phyloP scores from a whole-genome alignment of 2,888 invertebrate genomes.

The Megaustenia siamemsis region DNA sequence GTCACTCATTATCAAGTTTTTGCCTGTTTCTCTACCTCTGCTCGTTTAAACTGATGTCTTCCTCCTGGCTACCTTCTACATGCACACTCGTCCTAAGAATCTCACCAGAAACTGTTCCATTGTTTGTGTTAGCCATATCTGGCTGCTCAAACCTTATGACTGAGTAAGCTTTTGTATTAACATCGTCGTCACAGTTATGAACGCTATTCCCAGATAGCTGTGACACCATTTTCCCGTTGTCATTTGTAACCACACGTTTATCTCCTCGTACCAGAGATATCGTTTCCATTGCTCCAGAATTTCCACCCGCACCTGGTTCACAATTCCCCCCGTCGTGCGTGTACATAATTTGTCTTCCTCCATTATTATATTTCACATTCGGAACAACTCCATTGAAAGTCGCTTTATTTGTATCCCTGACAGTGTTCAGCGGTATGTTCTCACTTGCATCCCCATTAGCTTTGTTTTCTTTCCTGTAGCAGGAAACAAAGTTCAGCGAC shows the following conservation, averaged over 20 bases:
- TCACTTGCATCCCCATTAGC: slow-evolving; percentile 2
- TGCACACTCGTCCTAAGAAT: too few relatives aligned
- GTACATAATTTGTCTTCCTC: not conserved
- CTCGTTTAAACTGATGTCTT: too few relatives aligned
- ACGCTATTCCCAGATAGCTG: too few relatives aligned
- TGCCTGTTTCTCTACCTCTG: too few relatives aligned
- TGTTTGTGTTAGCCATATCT: not conserved
- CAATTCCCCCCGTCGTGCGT: not conserved
- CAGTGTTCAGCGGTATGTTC: not conserved
- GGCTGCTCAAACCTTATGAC: not conserved
- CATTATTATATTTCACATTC: not conserved
- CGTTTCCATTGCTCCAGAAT: not conserved
- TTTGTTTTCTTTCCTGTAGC: slow-evolving; percentile 11
- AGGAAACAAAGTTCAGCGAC: not conserved
- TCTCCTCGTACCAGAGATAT: not conserved
- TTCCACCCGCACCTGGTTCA: not conserved
- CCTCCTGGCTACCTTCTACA: too few relatives aligned
- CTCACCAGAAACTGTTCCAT: not conserved
- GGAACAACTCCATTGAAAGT: not conserved
- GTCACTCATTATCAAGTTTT: too few relatives aligned
- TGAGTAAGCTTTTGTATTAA: not conserved
- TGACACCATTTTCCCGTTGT: not conserved
- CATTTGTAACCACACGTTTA: not conserved
- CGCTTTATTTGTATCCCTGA: not conserved
- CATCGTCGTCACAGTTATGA: not conserved